Base-by-base conservation (phyloP, 64 coral and sea anemone genomes). In the Trachythela sp. region DNA sequence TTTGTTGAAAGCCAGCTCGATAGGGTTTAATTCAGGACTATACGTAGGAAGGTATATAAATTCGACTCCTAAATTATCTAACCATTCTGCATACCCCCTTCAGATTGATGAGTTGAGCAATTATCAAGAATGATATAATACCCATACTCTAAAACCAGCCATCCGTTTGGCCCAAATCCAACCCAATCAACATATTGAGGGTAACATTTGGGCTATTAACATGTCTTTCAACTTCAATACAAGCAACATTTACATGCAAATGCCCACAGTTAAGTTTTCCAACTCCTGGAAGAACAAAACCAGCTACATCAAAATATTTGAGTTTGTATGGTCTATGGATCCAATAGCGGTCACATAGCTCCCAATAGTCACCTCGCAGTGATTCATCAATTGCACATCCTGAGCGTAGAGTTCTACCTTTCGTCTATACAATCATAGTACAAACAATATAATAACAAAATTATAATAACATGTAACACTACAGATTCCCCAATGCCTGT, bases 251-350 rank as follows among this genome's bases (percentile, higher is more conserved):
- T n/a, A 40, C 83, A 29, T 64, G 13, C 26, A 83, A 90, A 43
- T 90, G 89, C 60, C 89, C 89, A 64, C 85, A 90, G n/a, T 85
- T 85, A 11, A 85, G 90, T 26, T 92, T 92, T 7, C 56, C 90
- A 35, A 54, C 70, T 54, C 86, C 85, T 39, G 90, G 85, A 67
- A 92, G 77, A 52, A 58, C 52, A 29, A 92, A 87, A 20, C 90
- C 90, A 83, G 85, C 42, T 92, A 87, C 85, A 75, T 92, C 90
- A 20, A 92, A 92, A 84, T 54, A 83, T 67, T 92, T 92, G 36
- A 87, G 45, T 35, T 45, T 26, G 48, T 87, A 87, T 2, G 90
- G 85, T n/a, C n/a, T n/a, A n/a, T n/a, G n/a, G n/a, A n/a, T 24
- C 86, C 90, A 9, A 42, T 31, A 2, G 48, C 83, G 83, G 11